A percentile compares a stretch with the other conserved stretches of the same genome.
phyloP scores from a whole-genome alignment of 2,113 vertebrate genomes.

The Cephalophus harveyi region DNA sequence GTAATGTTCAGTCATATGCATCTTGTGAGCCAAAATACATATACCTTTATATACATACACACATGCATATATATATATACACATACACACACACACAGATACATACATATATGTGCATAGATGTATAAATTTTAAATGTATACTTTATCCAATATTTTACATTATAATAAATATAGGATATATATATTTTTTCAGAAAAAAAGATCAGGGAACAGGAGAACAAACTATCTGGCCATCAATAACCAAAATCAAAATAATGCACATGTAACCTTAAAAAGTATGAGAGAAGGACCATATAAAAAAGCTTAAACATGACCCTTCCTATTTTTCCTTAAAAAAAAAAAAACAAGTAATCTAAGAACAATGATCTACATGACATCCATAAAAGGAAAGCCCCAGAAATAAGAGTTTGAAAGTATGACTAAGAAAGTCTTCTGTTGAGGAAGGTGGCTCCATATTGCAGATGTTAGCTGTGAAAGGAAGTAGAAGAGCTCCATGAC shows the following conservation, averaged over 20 bases:
- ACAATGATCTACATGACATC: background rate
- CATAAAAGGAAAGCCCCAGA: background rate
- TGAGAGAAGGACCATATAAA: background rate
- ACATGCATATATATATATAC: rapidly evolving
- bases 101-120: background rate
- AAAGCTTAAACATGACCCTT: background rate
- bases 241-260: background rate
- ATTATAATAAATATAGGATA: background rate
- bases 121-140: background rate
- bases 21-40: background rate
- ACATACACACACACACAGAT: rapidly evolving
- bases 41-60: background rate
- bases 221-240: background rate
- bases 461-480: background rate
- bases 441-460: background rate
- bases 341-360: background rate
- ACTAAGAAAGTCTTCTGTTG: background rate
- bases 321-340: background rate
- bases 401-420: background rate
- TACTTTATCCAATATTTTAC: background rate
- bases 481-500: background rate
- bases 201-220: background rate
- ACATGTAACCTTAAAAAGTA: background rate
- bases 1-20: background rate
- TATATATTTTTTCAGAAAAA: background rate